Evolutionary conservation across 2,113 vertebrate genomes (phyloP).

Genomic region (Trematocara unimaculatum): DNA sequence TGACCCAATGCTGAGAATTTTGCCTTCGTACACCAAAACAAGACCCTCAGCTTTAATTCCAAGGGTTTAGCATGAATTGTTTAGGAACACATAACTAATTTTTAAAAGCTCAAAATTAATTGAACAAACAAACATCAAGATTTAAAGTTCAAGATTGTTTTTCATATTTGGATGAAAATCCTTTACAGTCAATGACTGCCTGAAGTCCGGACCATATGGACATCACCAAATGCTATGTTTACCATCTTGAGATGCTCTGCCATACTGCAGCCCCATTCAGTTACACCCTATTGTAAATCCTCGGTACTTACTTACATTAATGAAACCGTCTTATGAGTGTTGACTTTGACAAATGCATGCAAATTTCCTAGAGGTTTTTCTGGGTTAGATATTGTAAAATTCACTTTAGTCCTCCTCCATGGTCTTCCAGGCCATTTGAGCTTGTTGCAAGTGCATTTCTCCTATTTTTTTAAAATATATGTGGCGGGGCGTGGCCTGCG

Average conservation of each 20-base stretch:
- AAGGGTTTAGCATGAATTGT: background rate
- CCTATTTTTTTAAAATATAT: rapidly evolving
- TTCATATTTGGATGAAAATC: background rate
- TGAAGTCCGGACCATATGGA: background rate
- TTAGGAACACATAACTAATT: background rate
- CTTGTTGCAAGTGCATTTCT: background rate
- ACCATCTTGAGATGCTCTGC: background rate
- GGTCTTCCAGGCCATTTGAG: background rate
- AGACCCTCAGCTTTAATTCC: background rate
- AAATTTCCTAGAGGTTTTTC: background rate
- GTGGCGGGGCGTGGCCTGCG: too few species aligned
- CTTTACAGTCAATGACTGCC: background rate
- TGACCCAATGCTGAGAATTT: background rate
- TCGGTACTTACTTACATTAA: background rate
- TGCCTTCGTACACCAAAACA: background rate
- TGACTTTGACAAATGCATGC: background rate
- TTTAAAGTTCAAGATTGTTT: background rate
- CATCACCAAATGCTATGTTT: background rate
- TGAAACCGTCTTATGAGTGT: background rate
- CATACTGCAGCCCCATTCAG: background rate
- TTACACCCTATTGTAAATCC: background rate
- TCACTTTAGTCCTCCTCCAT: background rate
- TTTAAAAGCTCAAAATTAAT: background rate
- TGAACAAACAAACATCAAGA: background rate
- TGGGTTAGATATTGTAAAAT: background rate